These are phyloP conservation scores for Acanthiza pusilla DNA, from an alignment of 2,797 vertebrate genomes.

Conservation along the genomic window DNA sequence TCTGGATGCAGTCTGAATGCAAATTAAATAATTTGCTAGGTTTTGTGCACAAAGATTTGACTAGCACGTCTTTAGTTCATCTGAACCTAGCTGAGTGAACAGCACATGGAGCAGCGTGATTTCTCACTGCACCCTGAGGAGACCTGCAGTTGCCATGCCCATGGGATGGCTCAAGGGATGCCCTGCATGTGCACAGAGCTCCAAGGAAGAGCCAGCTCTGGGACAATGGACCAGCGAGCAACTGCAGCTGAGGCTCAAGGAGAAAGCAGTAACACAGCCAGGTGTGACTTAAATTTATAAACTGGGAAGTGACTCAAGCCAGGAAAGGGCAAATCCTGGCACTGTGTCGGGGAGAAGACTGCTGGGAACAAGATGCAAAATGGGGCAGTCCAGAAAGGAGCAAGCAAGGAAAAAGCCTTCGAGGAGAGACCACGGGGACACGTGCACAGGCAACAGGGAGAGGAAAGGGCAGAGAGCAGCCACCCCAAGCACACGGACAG, in stretches of 20 bases:
- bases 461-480: background rate
- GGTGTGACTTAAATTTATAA: background rate
- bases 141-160: background rate
- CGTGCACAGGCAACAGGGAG: background rate
- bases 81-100: background rate
- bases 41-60: background rate
- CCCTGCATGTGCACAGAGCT: rapidly evolving
- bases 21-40: background rate
- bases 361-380: background rate
- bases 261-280: background rate
- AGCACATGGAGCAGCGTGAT: background rate
- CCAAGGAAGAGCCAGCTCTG: background rate
- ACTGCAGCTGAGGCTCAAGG: background rate
- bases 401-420: background rate
- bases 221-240: background rate
- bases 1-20: background rate
- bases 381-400: background rate
- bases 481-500: background rate
- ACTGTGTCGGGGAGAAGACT: background rate
- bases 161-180: background rate
- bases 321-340: background rate
- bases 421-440: background rate
- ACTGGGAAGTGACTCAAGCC: background rate
- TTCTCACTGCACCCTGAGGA: background rate
- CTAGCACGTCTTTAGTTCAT: background rate